Evolutionary conservation across 2,797 vertebrate genomes (phyloP), one percentile per base, ranked within the genome.

Genomic region (Arnoldichthys spilopterus): DNA sequence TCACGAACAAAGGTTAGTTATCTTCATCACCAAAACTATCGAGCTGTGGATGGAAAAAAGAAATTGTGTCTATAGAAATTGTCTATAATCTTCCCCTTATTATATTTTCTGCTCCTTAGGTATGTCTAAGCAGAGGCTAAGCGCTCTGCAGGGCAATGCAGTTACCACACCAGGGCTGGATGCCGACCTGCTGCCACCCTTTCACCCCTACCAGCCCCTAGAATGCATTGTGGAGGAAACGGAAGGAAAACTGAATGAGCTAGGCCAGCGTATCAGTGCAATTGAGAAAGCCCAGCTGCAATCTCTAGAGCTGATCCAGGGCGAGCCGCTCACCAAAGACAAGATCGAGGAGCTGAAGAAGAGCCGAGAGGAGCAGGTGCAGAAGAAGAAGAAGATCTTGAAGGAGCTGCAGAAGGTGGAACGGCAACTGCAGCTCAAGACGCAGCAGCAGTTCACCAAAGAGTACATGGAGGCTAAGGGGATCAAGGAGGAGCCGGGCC

Each of bases 161-260:
- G 91, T 37, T 83, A 87, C 79, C 4, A 66, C 86, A 8, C 87
- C 88, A 68, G 91, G 92, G 11, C 88, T 93, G 90, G 97, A 98
- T 90, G 93, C 96, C 76, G 97, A 98, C 90, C 94, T 96, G 86
- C 94, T 98, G 90, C 96, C 96, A 78, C 94, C 97, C 87, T 98
- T 98, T 93, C 98, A 99, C 92, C 93, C 97, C 87, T 98, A 97
- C 95, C 97, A 98, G 91, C 97, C 97, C 87, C 94, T 98, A 86
- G 98, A 99, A 91, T 98, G 97, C 95, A 99, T 99, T 90, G 98
- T 99, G 91, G 98, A 99, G 92, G 98, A 99, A 90, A 99, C 98
- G 12, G 97, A 99, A 95, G 97, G 97, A 89, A 99, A 99, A 92
- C 95, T 99, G 86, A 99, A 98, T 81, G 98, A 99, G 94, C 94